phyloP scores from a whole-genome alignment of 2,113 vertebrate genomes.

The Hippocampus comes region DNA sequence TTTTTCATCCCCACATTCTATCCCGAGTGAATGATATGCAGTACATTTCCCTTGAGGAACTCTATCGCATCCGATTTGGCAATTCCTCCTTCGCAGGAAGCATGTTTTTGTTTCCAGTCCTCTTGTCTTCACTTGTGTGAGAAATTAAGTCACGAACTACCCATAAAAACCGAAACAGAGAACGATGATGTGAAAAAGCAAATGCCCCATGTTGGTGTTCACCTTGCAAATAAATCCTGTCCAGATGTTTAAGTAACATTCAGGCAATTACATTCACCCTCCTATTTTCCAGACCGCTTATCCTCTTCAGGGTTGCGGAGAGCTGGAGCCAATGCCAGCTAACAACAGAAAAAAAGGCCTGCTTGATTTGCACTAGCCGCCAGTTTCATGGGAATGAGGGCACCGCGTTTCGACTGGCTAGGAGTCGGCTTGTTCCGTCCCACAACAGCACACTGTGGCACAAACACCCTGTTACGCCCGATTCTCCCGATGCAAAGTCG shows the following conservation, averaged over 20 bases:
- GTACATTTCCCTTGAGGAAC: not conserved
- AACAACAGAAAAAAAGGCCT: not conserved
- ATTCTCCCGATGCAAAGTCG: too few relatives aligned
- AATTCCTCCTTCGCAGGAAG: not conserved
- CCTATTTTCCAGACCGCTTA: not conserved
- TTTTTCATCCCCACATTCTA: not conserved
- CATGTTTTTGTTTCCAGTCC: not conserved
- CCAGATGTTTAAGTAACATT: not conserved
- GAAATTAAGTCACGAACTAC: not conserved
- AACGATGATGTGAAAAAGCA: not conserved
- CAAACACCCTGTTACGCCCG: too few relatives aligned
- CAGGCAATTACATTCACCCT: too few relatives aligned
- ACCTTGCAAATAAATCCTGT: not conserved
- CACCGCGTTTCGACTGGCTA: too few relatives aligned
- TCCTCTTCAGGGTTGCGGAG: not conserved
- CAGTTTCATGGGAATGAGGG: not conserved
- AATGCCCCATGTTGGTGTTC: not conserved
- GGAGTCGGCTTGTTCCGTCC: too few relatives aligned
- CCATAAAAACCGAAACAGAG: not conserved
- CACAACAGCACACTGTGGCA: too few relatives aligned
- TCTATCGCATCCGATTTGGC: not conserved
- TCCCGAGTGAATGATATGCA: not conserved
- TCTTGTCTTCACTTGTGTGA: not conserved
- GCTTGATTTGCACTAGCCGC: not conserved
- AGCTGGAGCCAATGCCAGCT: not conserved